Conservation (phyloP, 2,888 invertebrate species). For the Harpagoxenus sublaevis region DNA sequence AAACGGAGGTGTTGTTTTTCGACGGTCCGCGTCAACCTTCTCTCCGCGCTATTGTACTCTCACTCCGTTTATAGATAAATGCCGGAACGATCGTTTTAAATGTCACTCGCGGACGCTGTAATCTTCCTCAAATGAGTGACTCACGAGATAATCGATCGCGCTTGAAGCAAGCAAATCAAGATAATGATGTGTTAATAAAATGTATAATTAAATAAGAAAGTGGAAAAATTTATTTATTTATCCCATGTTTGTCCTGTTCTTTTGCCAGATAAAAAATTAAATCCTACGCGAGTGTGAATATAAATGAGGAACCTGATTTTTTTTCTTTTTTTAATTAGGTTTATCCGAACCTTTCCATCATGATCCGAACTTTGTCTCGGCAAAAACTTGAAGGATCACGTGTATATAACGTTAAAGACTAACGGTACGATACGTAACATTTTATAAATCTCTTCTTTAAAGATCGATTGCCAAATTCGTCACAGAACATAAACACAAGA, state of each 20-base stretch:
- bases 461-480: not conserved
- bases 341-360: not conserved
- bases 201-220: not conserved
- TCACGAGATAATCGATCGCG: not conserved
- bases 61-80: slow-evolving; percentile 45
- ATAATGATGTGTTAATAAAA: not conserved
- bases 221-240: not conserved
- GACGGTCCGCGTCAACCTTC: slow-evolving; percentile 19
- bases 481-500: not conserved
- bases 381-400: not conserved
- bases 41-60: slow-evolving; percentile 8
- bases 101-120: not conserved
- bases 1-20: slow-evolving; percentile 26
- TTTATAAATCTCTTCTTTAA: not conserved
- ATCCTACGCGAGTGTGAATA: not conserved
- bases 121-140: not conserved
- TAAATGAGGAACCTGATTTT: not conserved
- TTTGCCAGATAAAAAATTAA: not conserved
- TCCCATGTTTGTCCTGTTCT: not conserved
- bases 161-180: not conserved
- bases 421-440: not conserved
- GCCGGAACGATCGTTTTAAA: slow-evolving; percentile 14
- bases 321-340: no score
- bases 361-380: not conserved
- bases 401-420: not conserved